Base-by-base conservation (phyloP, 64 coral and sea anemone species). In the Montipora efflorescens region DNA sequence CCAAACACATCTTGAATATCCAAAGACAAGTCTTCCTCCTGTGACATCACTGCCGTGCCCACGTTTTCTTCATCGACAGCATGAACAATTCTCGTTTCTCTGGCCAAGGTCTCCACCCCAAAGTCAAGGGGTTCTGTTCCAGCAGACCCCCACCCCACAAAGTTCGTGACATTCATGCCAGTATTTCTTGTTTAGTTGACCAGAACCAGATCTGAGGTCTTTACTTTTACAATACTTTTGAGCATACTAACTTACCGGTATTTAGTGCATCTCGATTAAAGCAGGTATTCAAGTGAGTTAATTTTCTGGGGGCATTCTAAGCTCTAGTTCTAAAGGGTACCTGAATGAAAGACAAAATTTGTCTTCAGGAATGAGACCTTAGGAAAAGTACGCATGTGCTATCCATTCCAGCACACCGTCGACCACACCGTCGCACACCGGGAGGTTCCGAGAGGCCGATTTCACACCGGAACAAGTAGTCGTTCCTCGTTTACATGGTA, bases 111-210 rank as follows among this genome's bases (percentile, higher is more conserved):
- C 21, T 89, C 85, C 43, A 84, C 19, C 25, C 87, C 93, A 89
- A 94, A 82, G 55, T 83, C 68, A 6, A 90, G 80, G 2, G 93
- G 68, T 74, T 90, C 69, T 47, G 77, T 90, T 21, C 78, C 78
- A 62, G 87, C 79, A 11, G 93, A 94, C 43, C 77, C 36, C 36
- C 36, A 36, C 77, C 93, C 15, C 87, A 87, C 87, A 86, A 89
- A 90, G 25, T 64, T 94, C 93, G 72, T 90, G 47, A 84, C 93
- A 90, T 15, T 94, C 93, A 66, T 81, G 47, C 79, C 93, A 90
- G 75, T 74, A 95, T 59, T 95, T 95, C 8, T 77, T 69, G 18
- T 79, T 86, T 23, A 95, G 13, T 51, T 95, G 87, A n/a, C 87
- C 87, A 46, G 78, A 67, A 7, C 93, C 93, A 59, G 87, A 95